These are phyloP conservation scores for Neocrepidodera transversa DNA, from an alignment of 2,888 invertebrate species.

Conservation along the genomic window DNA sequence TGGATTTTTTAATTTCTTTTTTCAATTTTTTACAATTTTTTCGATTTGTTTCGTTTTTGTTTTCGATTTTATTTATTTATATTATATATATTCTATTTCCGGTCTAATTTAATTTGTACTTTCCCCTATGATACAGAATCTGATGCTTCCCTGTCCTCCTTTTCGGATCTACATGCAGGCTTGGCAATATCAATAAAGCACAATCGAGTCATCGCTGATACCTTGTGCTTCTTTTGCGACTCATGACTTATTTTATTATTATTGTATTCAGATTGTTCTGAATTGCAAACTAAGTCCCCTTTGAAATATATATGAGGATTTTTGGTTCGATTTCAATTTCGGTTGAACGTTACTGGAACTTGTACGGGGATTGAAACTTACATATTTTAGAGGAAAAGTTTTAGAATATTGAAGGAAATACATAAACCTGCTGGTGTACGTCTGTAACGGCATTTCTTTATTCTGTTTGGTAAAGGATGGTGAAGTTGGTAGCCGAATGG, in stretches of 20 bases:
- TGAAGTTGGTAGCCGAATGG: background rate
- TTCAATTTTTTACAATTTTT: too few relatives aligned
- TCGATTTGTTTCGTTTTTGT: too few relatives aligned
- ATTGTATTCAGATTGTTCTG: constrained; percentile 42
- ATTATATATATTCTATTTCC: too few relatives aligned
- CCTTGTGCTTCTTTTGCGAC: constrained; percentile 36
- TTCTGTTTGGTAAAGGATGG: constrained; percentile 14
- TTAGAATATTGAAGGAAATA: constrained; percentile 28
- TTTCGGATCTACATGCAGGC: constrained; percentile 40
- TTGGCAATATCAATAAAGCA: constrained; percentile 44
- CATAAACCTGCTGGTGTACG: constrained; percentile 18
- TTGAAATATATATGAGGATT: constrained; percentile 31
- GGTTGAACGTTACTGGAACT: constrained; percentile 24
- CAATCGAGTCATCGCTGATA: constrained; percentile 43
- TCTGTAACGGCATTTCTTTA: constrained; percentile 10
- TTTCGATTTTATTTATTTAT: too few relatives aligned
- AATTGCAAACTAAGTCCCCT: constrained; percentile 34
- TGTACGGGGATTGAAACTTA: constrained; percentile 29
- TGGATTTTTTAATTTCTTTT: too few relatives aligned
- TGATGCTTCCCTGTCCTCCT: constrained; percentile 11
- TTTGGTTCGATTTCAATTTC: constrained; percentile 27
- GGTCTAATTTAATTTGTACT: too few relatives aligned
- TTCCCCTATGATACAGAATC: background rate
- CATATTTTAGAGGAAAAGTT: constrained; percentile 29
- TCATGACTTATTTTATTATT: constrained; percentile 49